Evolutionary conservation across 1,140 invertebrate species (phyloP), one percentile per base, ranked within the genome.

Genomic region (Formica selysi): DNA sequence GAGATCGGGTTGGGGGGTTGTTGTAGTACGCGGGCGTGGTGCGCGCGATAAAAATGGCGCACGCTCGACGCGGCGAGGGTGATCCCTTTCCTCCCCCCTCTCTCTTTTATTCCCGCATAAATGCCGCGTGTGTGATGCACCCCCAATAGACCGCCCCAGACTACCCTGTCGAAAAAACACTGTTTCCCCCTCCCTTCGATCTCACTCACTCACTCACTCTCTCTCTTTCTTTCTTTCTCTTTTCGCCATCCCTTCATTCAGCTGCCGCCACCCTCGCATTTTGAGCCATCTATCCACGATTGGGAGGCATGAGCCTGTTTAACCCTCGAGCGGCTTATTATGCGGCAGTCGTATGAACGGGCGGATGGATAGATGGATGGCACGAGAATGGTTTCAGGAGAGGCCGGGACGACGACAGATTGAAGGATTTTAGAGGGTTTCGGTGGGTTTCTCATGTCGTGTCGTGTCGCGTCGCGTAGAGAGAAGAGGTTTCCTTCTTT

Each of bases 41-140:
- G 89, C 79, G 67, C 61, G 84, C 91, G 91, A 92, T 92, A 92
- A 93, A 93, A 93, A 93, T 93, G 92, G 92, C 92, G 92, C 79
- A 73, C 65, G 57, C 78, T 86, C 59, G 68, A 59, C 22, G 36
- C 29, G n/a, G 80, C 85, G 88, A 88, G 89, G 78, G 88, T 83
- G 90, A 76, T 38, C 51, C n/a, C 13, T 36, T 51, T n/a, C 22
- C 36, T 5, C 41, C 16, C 19, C 13, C 62, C 22, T 7, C 32
- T 44, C 38, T 32, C 61, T 90, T 90, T 90, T 87, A 87, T 89
- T 73, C 80, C 79, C 68, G 80, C 71, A 89, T 91, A 90, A 92
- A 92, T 91, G 88, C 89, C 88, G 87, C 80, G 91, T 91, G 89
- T 91, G 90, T 73, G 86, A 92, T 91, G 92, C 91, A 91, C 86